Base-by-base conservation (phyloP, 2,113 vertebrate species). In the Cinclus cinclus region DNA sequence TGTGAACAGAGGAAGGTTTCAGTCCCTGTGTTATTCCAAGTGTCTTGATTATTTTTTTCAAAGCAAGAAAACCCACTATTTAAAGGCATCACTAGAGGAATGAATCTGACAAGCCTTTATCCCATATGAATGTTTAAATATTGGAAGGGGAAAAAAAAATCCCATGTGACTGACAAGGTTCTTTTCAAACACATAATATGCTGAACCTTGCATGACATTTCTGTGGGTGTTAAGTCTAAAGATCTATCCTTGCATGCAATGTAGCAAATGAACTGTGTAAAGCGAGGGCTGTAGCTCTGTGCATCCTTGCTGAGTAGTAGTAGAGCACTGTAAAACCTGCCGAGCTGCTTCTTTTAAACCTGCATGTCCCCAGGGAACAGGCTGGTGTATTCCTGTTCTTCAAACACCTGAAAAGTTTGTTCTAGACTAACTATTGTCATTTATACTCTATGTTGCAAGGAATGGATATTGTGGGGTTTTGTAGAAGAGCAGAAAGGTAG, bases 141-240 rank as follows among this genome's bases (percentile, higher is more conserved):
- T 37, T 71, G 68, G 83, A 91, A 76, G 35, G 47, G 31, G 18
- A 3, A 49, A 46, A 78, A 82, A 86, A 60, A 49, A 23, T 50
- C 64, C 69, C 19, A 1, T 19, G 37, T 90, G 86, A 78, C 37
- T 96, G 93, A 94, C 85, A 96, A 77, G 52, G 83, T 93, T 92
- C 88, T 96, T 93, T 95, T 90, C 52, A 89, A 78, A 74, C 41
- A 52, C 41, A 50, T 23, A 78, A 75, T 41, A 77, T 2, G 5
- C 79, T 90, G 92, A 96, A 92, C 90, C 67, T 92, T 70, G 56
- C 60, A 21, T 94, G 93, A 68, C 74, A 60, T 53, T 90, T 93
- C 76, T 1, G 88, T 89, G 80, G 93, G 93, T 75, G 92, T 93
- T 53, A 68, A 88, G 85, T 35, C 79, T 83, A 75, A 92, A 74